Evolutionary conservation across 2,888 invertebrate species (phyloP), one percentile per base, ranked within the genome.

Genomic region (Limenitis camilla): DNA sequence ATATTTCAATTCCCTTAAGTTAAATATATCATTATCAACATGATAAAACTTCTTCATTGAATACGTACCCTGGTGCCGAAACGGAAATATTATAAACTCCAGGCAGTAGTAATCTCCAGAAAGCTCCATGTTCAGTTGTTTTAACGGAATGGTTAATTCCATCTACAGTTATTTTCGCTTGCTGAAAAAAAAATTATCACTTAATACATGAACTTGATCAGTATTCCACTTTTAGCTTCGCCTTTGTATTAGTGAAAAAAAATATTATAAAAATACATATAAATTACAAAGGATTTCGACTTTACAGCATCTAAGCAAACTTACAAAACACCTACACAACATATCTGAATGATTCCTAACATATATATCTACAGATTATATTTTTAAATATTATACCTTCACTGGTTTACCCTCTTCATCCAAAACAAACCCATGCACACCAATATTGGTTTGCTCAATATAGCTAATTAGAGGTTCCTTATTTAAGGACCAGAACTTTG

Each of bases 101-200:
- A 0, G 98, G 98, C 11, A 95, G 81, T 30, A 99, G 86, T 44
- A 99, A 85, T 55, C 99, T 89, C 98, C 99, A 99, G 81, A 93
- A 99, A 76, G 98, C 96, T 5, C 99, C 99, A 19, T 90, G 87
- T 39, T 89, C 87, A 0, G 95, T 94, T 0, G 95, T 93, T 1
- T 90, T 90, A 8, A 99, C 89, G 49, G 92, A 91, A 74, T 98
- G 97, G 44, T 92, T 85, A 53, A 97, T 92, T 0, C 94, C 94
- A 39, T 90, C 88, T 2, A 99, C 92, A 29, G 88, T 78, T 41
- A 99, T 90, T 58, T 90, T 89, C 0, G 96, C 98, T 68, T 92
- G 91, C 74, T 88, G 71, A 0, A 69, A 67, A 45, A 35, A 27
- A 48, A 19, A 7, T 43, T 19, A 4, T 19, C n/a, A n/a, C n/a